Evolutionary conservation across 2,888 invertebrate species (phyloP).

Genomic region (Parasteatoda lunata): DNA sequence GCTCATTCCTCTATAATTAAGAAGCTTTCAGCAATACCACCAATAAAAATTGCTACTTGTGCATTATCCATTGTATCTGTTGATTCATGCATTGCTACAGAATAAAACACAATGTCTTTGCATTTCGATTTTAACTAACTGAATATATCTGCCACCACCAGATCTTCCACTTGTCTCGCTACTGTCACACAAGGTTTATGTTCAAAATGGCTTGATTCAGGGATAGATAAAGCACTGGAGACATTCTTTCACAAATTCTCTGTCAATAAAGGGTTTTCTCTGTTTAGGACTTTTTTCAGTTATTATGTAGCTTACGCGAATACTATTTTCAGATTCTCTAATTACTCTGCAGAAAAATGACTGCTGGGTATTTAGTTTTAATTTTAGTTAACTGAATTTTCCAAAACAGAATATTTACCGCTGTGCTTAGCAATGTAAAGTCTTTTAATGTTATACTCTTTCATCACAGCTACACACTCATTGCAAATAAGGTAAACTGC

Average conservation of each 20-base stretch:
- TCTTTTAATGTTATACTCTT: background rate
- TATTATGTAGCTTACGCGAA: background rate
- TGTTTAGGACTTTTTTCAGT: background rate
- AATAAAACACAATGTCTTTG: background rate
- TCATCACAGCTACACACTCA: background rate
- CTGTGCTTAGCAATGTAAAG: background rate
- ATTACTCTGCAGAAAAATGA: background rate
- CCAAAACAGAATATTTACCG: background rate
- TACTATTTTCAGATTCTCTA: background rate
- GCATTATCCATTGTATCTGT: background rate
- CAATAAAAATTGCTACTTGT: background rate
- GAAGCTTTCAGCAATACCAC: background rate
- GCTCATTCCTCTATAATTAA: background rate
- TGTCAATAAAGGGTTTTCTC: background rate
- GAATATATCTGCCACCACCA: background rate
- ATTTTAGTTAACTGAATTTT: background rate
- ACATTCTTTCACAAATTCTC: background rate
- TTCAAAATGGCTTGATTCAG: constrained; percentile 2
- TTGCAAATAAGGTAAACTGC: background rate
- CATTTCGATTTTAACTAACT: background rate
- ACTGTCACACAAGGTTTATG: background rate
- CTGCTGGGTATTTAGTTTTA: background rate
- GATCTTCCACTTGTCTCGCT: constrained; percentile 9
- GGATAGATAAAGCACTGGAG: background rate
- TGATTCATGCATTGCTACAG: constrained; percentile 14